Evolutionary conservation across 2,797 vertebrate species (phyloP), one percentile per base, ranked within the genome.

Genomic region (Hydrophis major): DNA sequence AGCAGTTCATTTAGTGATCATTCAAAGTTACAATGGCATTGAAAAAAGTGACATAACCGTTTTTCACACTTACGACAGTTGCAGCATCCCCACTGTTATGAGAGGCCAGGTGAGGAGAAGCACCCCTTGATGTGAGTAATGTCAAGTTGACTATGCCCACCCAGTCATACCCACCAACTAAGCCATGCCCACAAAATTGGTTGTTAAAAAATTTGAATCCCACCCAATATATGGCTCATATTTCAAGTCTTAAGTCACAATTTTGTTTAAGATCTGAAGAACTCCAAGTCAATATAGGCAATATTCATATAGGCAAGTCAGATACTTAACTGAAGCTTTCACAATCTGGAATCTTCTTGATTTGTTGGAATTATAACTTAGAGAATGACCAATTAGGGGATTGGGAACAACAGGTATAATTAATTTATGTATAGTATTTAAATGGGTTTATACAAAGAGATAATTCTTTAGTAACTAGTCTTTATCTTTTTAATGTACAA

Each of bases 401-500:
- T 37, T 74, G 66, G 66, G n/a, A 16, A 32, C 4, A n/a, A 37
- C n/a, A 18, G 16, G 6, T 74, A 37, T 37, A 37, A 74, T 74
- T 37, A 63, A 56, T 74, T 90, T 69, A 59, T 7, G 32, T 91
- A 11, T 91, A 6, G 12, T 37, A 18, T 32, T 59, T 60, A 59
- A 18, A 47, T 91, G 50, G 13, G 0, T 32, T 92, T 8, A 5
- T 28, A 50, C 66, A 55, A 90, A 50, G 12, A 10, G 74, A 50
- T n/a, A 86, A 53, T 61, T 28, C 18, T 69, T 11, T n/a, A 87
- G 56, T 69, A 69, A n/a, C 50, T 93, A 61, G 89, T 95, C 59
- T 95, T 96, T 95, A 22, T 61, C 32, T 94, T 94, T 93, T 94
- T 74, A 95, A 93, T 92, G 37, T 91, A 69, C 56, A 93, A 55